phyloP scores from a whole-genome alignment of 2,888 invertebrate species.

The Ptilodon capucinus region DNA sequence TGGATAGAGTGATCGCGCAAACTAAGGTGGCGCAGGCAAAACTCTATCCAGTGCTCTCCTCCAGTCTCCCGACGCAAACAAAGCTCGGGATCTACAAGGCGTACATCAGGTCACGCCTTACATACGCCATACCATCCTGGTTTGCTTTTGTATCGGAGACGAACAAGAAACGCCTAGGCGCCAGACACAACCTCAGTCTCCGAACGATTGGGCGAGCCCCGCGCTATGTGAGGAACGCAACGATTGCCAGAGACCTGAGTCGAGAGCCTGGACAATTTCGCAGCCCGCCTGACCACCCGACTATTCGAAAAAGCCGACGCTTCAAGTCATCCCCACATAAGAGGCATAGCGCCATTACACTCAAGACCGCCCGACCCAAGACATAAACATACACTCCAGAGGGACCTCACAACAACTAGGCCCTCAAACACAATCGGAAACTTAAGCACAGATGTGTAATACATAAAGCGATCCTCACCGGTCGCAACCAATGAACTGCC shows the following conservation, averaged over 20 bases:
- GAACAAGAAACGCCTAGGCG: not conserved
- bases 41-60: no score
- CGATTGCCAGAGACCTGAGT: slow-evolving; percentile 3
- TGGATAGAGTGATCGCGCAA: no score
- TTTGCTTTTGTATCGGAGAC: not conserved
- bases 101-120: not conserved
- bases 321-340: not conserved
- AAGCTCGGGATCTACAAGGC: no score
- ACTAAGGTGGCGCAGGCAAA: no score
- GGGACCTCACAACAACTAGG: no score
- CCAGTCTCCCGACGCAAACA: no score
- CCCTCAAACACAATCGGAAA: no score
- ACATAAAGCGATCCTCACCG: no score
- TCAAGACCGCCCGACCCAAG: no score
- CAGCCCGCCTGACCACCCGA: not conserved
- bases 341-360: not conserved
- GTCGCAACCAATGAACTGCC: no score
- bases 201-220: not conserved
- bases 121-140: not conserved
- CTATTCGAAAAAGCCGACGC: not conserved
- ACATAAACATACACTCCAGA: no score
- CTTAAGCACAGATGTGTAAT: no score
- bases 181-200: not conserved
- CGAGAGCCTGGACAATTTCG: slow-evolving; percentile 2
- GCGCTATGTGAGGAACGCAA: slow-evolving; percentile 4